Base-by-base conservation (phyloP, 2,113 vertebrate species). In the Bolborhynchus lineola region DNA sequence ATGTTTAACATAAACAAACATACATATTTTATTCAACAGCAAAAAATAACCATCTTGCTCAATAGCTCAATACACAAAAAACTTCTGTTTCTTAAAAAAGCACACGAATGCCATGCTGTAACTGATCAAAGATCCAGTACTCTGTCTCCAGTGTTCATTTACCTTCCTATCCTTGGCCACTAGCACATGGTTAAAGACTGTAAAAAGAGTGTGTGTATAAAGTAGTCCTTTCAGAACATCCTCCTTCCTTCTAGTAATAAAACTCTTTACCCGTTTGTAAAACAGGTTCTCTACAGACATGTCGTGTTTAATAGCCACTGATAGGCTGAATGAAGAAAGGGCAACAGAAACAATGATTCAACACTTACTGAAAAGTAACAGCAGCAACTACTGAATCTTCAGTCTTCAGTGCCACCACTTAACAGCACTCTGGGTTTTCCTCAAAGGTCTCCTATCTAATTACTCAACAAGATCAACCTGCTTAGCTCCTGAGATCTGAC, bases 391-490 rank as follows among this genome's bases (percentile, higher is more conserved):
- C 35, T 72, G 62, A 70, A 68, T 83, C 59, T 93, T 84, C 80
- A 71, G 25, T 83, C 59, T 93, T 84, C 80, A 71, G 25, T 88
- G 57, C 49, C 59, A 71, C 50, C 14, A 60, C 42, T 35, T n/a
- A 41, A 37, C 16, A 88, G n/a, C 53, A 84, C 41, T 31, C 60
- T 71, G 46, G 31, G 17, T 95, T 95, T 93, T 82, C 52, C 60
- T 92, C 39, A 55, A 70, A 63, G 53, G 18, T 85, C 76, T 97
- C 65, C 78, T 60, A 33, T 64, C 88, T 95, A 94, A 95, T 95
- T 96, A 94, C 44, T 94, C 71, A 76, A 53, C 25, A 64, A 76
- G 60, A 85, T 80, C 7, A 1, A 86, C 76, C 76, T 92, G 86
- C 70, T 90, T 81, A 92, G 74, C 74, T 88, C 12, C 10, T 55